These are phyloP conservation scores for Gavia stellata DNA, from an alignment of 2,113 vertebrate genomes.

Conservation along the genomic window DNA sequence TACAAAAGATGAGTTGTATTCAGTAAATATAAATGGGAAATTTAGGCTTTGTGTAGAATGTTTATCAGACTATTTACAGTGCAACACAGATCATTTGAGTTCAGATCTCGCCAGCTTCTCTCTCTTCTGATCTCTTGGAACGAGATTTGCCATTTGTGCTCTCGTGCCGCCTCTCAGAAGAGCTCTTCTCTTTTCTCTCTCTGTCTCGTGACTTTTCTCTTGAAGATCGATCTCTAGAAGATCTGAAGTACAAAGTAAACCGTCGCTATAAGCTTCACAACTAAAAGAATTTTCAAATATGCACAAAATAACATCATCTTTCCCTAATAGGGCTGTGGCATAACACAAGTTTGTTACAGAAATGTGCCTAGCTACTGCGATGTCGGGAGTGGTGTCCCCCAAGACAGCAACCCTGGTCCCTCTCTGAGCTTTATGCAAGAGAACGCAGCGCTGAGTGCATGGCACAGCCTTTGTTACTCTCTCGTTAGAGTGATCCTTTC, in stretches of 20 bases:
- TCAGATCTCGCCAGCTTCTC: slow-evolving; percentile 91
- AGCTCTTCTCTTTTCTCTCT: slow-evolving; percentile 79
- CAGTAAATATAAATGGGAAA: slow-evolving; percentile 74
- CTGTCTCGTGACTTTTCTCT: slow-evolving; percentile 85
- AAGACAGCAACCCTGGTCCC: not conserved
- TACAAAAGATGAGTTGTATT: slow-evolving; percentile 75
- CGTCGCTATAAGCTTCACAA: not conserved
- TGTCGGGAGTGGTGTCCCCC: rapidly evolving
- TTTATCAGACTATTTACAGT: slow-evolving; percentile 69
- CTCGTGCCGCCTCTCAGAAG: slow-evolving; percentile 77
- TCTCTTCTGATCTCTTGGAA: slow-evolving; percentile 83
- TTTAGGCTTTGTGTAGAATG: slow-evolving; percentile 59
- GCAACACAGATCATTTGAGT: slow-evolving; percentile 12
- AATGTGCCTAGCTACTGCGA: not conserved
- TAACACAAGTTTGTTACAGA: not conserved
- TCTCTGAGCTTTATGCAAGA: rapidly evolving
- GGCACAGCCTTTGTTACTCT: not conserved
- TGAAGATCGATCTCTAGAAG: slow-evolving; percentile 84
- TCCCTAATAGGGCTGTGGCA: not conserved
- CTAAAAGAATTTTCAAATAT: not conserved
- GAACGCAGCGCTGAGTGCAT: rapidly evolving
- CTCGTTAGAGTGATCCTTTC: not conserved
- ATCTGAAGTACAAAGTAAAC: slow-evolving; percentile 76
- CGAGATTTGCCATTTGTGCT: slow-evolving; percentile 86
- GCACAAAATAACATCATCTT: not conserved